phyloP scores from a whole-genome alignment of 1,140 invertebrate species.

The Drusus annulatus region DNA sequence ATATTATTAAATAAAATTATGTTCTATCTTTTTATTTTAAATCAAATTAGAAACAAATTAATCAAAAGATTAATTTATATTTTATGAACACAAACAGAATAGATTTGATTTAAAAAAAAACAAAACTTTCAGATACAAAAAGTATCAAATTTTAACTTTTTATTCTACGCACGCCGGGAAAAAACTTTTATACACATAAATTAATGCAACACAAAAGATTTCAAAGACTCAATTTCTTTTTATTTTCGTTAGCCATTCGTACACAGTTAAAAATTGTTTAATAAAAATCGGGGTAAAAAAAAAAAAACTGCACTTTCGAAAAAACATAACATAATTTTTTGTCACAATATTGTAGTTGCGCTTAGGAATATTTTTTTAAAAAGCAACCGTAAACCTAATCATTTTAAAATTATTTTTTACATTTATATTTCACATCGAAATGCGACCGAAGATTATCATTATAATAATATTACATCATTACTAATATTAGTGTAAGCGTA shows the following conservation, averaged over 20 bases:
- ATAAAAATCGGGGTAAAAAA: neutral
- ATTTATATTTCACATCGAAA: slow-evolving; percentile 28
- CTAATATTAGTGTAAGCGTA: slow-evolving; percentile 38
- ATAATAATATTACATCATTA: slow-evolving; percentile 1
- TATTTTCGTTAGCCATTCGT: neutral
- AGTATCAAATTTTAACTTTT: no score
- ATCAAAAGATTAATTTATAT: neutral
- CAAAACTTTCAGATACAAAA: no score
- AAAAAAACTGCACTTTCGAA: neutral
- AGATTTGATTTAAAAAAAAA: no score
- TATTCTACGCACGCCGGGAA: no score
- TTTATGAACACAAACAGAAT: neutral
- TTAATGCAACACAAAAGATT: no score
- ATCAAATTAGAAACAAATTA: neutral
- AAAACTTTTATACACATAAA: no score
- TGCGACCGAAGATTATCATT: slow-evolving; percentile 6
- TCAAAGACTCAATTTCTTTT: no score
- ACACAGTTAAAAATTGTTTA: neutral
- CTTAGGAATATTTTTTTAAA: slow-evolving; percentile 11
- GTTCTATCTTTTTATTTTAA: neutral
- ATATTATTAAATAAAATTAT: no score
- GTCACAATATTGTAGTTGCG: neutral
- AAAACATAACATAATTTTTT: no score
- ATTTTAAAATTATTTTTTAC: neutral
- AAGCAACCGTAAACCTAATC: neutral